Evolutionary conservation across 2,888 invertebrate genomes (phyloP).

Genomic region (Cryptocephalus primarius): DNA sequence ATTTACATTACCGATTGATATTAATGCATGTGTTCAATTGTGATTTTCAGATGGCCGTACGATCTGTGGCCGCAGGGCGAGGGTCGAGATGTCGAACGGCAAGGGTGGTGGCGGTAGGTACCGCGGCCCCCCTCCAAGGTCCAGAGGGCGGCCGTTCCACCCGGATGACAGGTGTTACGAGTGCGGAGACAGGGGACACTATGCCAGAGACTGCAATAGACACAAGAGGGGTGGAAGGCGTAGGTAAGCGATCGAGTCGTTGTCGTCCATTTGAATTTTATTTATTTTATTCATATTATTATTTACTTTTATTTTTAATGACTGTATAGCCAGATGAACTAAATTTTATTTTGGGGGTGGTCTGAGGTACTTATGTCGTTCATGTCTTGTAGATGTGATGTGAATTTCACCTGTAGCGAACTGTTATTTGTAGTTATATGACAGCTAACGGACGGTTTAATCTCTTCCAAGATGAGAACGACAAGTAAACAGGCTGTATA

Average conservation of each 20-base stretch:
- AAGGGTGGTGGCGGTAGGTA: conserved; percentile 46
- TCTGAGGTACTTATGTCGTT: no score
- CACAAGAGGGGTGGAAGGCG: conserved; percentile 50
- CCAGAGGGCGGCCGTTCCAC: conserved; percentile 64
- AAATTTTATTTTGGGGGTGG: no score
- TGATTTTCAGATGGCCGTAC: conserved; percentile 65
- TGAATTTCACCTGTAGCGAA: no score
- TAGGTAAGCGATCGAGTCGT: conserved; percentile 19
- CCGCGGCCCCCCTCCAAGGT: conserved; percentile 48
- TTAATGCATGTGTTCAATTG: no score
- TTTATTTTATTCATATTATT: neutral
- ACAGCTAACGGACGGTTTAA: no score
- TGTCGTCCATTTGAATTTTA: neutral
- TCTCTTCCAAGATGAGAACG: no score
- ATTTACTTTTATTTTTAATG: neutral
- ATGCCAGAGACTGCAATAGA: conserved; percentile 80
- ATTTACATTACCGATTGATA: no score
- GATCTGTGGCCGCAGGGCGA: conserved; percentile 79
- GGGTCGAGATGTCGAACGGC: conserved; percentile 88
- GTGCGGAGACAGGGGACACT: conserved; percentile 88
- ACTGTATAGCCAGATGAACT: conserved; percentile 1
- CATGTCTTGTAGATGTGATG: no score
- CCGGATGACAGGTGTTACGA: conserved; percentile 91
- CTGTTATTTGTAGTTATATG: no score
- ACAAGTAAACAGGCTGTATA: no score